Evolutionary conservation across 2,888 invertebrate species (phyloP).

Genomic region (Tetragonisca angustula): DNA sequence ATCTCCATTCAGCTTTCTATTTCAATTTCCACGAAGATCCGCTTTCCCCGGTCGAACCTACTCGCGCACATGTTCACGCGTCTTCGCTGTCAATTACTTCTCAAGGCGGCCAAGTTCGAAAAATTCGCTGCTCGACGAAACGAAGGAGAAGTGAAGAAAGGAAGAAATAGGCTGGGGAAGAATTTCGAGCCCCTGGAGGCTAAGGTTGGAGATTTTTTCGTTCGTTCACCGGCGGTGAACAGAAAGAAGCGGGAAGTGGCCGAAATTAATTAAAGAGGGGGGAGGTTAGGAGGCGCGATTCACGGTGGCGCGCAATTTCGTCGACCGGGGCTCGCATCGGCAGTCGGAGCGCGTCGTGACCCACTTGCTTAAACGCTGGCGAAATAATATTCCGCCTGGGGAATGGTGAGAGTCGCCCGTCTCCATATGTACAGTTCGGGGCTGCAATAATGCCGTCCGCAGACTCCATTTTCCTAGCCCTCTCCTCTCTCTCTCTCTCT

Average conservation of each 20-base stretch:
- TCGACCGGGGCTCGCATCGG: slow-evolving; percentile 52
- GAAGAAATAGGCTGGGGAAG: neutral
- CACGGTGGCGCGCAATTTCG: slow-evolving; percentile 51
- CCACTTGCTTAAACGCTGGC: slow-evolving; percentile 71
- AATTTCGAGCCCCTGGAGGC: neutral
- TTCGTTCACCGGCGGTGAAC: neutral
- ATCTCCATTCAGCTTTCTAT: neutral
- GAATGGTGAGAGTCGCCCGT: slow-evolving; percentile 56
- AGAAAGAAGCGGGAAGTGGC: slow-evolving; percentile 3
- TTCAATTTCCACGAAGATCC: neutral
- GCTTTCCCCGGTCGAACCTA: neutral
- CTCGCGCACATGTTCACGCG: neutral
- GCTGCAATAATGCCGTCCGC: slow-evolving; percentile 53
- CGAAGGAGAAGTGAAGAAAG: neutral
- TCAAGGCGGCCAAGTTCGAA: neutral
- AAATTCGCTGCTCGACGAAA: neutral
- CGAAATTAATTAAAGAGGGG: slow-evolving; percentile 6
- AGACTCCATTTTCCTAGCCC: slow-evolving; percentile 50
- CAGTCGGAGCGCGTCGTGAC: slow-evolving; percentile 63
- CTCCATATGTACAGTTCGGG: slow-evolving; percentile 53
- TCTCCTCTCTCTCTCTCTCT: neutral
- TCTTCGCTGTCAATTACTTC: neutral
- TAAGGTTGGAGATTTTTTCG: too few relatives aligned
- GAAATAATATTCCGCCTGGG: slow-evolving; percentile 70
- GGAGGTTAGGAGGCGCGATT: slow-evolving; percentile 26